These are phyloP conservation scores for Drosophila gunungcola DNA, from an alignment of 1,140 invertebrate genomes.

Conservation along the genomic window DNA sequence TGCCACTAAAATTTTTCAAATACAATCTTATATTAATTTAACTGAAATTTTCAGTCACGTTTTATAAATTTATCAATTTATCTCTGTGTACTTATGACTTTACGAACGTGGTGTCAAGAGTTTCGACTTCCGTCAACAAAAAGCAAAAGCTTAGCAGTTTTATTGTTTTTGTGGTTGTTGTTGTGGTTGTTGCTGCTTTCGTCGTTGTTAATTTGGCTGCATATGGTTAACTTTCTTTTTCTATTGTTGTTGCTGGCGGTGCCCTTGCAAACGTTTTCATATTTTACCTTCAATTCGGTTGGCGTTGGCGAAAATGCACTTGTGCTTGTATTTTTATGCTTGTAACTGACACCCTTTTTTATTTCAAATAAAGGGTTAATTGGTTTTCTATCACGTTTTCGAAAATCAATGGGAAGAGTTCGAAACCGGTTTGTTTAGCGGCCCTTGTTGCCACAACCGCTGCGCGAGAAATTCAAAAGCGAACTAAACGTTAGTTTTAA, in stretches of 20 bases:
- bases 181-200: neutral
- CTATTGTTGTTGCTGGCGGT: conserved; percentile 55
- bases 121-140: conserved; percentile 79
- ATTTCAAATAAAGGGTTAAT: conserved; percentile 41
- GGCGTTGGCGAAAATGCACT: conserved; percentile 56
- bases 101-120: conserved; percentile 32
- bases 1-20: too few relatives aligned
- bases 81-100: conserved; percentile 21
- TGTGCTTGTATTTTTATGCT: conserved; percentile 40
- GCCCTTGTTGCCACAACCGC: conserved; percentile 66
- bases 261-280: conserved; percentile 42
- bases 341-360: conserved; percentile 64
- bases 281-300: conserved; percentile 33
- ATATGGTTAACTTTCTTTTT: conserved; percentile 76
- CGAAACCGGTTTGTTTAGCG: conserved; percentile 63
- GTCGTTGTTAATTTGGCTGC: conserved; percentile 44
- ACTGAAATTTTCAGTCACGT: too few relatives aligned
- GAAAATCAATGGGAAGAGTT: conserved; percentile 11
- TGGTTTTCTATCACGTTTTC: conserved; percentile 52
- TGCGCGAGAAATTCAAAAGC: conserved; percentile 75
- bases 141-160: conserved; percentile 53
- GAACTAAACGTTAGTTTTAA: conserved; percentile 63
- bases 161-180: conserved; percentile 19
- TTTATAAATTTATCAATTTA: neutral
- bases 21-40: too few relatives aligned